Conservation (phyloP, 35 echinoderm and acorn worm genomes). For the Heliocidaris tuberculata region DNA sequence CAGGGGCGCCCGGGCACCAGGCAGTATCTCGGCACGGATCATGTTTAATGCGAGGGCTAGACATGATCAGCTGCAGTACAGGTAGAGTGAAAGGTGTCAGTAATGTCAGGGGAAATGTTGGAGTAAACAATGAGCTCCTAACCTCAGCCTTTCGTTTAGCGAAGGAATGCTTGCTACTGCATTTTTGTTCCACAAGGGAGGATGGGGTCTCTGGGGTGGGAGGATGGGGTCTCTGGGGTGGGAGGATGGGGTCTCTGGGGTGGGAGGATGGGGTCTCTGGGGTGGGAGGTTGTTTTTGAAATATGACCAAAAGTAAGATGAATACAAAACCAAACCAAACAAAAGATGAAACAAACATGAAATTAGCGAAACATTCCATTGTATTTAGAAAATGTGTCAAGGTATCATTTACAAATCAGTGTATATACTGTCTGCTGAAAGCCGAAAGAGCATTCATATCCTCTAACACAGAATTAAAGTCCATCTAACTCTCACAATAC, state of each 20-base stretch:
- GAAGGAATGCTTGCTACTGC: background rate
- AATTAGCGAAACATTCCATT: background rate
- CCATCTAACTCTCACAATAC: background rate
- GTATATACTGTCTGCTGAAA: background rate
- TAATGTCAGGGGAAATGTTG: background rate
- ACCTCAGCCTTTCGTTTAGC: background rate
- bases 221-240: background rate
- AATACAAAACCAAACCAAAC: background rate
- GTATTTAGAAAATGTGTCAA: background rate
- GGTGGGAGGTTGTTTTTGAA: background rate
- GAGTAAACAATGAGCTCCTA: background rate
- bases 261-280: background rate
- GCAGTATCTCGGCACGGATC: background rate
- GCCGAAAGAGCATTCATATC: background rate
- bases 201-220: background rate
- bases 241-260: background rate
- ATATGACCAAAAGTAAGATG: background rate
- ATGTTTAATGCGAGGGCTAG: background rate
- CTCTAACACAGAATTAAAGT: background rate
- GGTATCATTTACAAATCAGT: background rate
- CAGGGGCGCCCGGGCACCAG: background rate
- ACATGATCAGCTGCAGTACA: background rate
- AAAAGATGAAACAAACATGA: background rate
- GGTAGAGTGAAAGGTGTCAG: conserved; percentile 1
- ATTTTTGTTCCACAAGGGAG: background rate